phyloP scores from a whole-genome alignment of 2,888 invertebrate species.

The Tinea trinotella region DNA sequence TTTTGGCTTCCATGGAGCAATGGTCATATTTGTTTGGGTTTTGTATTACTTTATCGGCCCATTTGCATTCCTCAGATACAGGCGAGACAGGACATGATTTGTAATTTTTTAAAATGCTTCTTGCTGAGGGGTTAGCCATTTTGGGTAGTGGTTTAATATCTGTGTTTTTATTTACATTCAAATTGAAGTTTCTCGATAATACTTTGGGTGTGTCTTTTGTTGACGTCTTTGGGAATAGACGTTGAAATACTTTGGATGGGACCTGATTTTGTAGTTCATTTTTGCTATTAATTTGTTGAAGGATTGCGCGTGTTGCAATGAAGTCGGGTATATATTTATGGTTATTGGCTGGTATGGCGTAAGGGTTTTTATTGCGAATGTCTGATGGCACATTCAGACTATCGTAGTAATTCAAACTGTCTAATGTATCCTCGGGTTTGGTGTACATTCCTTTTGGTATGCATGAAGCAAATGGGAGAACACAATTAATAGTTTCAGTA shows the following conservation, averaged over 20 bases:
- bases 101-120: slow-evolving; percentile 76
- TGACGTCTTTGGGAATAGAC: slow-evolving; percentile 43
- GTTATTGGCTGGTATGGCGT: slow-evolving; percentile 67
- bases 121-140: slow-evolving; percentile 40
- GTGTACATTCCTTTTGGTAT: slow-evolving; percentile 43
- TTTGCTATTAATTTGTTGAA: slow-evolving; percentile 52
- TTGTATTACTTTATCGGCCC: slow-evolving; percentile 64
- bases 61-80: slow-evolving; percentile 83
- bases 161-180: slow-evolving; percentile 40
- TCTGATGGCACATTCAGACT: slow-evolving; percentile 51
- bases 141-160: slow-evolving; percentile 47
- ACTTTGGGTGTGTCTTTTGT: slow-evolving; percentile 36
- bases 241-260: slow-evolving; percentile 54
- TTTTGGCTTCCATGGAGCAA: slow-evolving; percentile 59
- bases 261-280: slow-evolving; percentile 37
- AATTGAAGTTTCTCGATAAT: slow-evolving; percentile 52
- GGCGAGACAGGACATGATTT: slow-evolving; percentile 88
- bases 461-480: slow-evolving; percentile 39
- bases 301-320: slow-evolving; percentile 49
- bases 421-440: slow-evolving; percentile 48
- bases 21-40: slow-evolving; percentile 38
- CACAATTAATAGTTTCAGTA: background rate
- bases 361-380: slow-evolving; percentile 61
- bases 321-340: slow-evolving; percentile 49
- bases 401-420: slow-evolving; percentile 59